phyloP scores from a whole-genome alignment of 2,888 invertebrate species.

The Drosophila nr. perissopoda region DNA sequence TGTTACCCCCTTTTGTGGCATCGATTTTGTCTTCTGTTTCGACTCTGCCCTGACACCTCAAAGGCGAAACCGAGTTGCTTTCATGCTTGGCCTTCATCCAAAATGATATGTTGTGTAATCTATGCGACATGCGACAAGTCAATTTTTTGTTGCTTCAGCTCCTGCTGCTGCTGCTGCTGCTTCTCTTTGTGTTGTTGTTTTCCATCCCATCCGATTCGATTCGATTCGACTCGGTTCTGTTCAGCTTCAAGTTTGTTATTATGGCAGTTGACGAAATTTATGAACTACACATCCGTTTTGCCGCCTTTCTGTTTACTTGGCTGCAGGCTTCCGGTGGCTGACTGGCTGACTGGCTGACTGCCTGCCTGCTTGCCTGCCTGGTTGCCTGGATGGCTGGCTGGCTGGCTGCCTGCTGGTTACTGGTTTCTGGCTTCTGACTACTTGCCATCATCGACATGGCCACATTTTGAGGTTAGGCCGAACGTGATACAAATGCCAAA shows the following conservation, averaged over 20 bases:
- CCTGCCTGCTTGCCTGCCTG: neutral
- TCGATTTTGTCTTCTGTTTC: slow-evolving; percentile 12
- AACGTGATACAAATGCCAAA: slow-evolving; percentile 75
- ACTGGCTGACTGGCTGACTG: slow-evolving; percentile 12
- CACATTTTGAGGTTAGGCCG: slow-evolving; percentile 61
- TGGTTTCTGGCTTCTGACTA: slow-evolving; percentile 17
- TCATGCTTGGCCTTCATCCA: slow-evolving; percentile 34
- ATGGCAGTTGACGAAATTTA: slow-evolving; percentile 80
- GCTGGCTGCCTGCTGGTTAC: slow-evolving; percentile 50
- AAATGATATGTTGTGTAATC: slow-evolving; percentile 66
- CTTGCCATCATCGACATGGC: slow-evolving; percentile 23
- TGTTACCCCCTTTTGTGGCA: neutral
- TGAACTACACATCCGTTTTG: slow-evolving; percentile 81
- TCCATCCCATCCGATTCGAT: slow-evolving; percentile 1
- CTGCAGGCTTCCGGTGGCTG: slow-evolving; percentile 65
- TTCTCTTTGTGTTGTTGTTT: slow-evolving; percentile 13
- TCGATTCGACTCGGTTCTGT: slow-evolving; percentile 1
- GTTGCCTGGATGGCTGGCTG: neutral
- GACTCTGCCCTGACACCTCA: slow-evolving; percentile 28
- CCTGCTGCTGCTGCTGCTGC: neutral
- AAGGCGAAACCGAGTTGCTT: slow-evolving; percentile 27
- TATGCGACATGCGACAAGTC: slow-evolving; percentile 74
- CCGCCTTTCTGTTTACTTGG: slow-evolving; percentile 69
- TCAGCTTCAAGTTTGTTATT: slow-evolving; percentile 69
- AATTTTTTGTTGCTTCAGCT: slow-evolving; percentile 43